Conservation (phyloP, 2,888 invertebrate genomes). For the Entomobrya multifasciata region DNA sequence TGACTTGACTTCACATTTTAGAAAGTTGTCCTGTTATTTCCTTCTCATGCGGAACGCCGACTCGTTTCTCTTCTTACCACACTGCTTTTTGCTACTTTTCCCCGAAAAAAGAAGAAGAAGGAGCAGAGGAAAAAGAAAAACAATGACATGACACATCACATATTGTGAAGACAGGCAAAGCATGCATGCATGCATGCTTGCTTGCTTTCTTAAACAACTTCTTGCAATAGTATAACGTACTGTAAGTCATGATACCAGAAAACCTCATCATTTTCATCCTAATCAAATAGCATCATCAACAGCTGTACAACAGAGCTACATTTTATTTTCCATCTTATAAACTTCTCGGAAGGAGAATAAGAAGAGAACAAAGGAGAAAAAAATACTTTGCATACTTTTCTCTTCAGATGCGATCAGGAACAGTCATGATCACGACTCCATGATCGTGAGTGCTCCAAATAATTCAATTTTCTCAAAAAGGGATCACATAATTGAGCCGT, state of each 20-base stretch:
- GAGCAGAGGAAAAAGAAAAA: neutral
- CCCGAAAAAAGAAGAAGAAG: too few species aligned
- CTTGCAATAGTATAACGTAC: neutral
- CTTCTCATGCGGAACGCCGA: neutral
- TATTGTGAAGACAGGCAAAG: constrained; percentile 10
- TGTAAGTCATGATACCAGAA: too few species aligned
- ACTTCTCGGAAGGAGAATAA: too few species aligned
- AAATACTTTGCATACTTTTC: neutral
- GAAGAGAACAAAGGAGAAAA: neutral
- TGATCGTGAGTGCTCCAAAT: too few species aligned
- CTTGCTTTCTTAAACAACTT: neutral
- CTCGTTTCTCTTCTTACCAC: neutral
- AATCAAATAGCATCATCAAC: too few species aligned
- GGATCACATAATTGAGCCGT: too few species aligned
- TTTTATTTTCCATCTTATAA: too few species aligned
- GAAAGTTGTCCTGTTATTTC: constrained; percentile 10
- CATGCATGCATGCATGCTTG: neutral
- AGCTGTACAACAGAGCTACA: too few species aligned
- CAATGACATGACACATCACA: constrained; percentile 32
- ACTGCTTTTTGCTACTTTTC: neutral
- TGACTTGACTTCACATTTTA: neutral
- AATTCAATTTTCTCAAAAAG: too few species aligned
- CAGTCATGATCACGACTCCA: too few species aligned
- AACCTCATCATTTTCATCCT: neutral
- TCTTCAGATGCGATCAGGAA: too few species aligned